Percentiles rank a stretch among this genome's conserved stretches.
Evolutionary conservation across 2,113 vertebrate genomes (phyloP).

Genomic region (Rhadina sibilatrix): DNA sequence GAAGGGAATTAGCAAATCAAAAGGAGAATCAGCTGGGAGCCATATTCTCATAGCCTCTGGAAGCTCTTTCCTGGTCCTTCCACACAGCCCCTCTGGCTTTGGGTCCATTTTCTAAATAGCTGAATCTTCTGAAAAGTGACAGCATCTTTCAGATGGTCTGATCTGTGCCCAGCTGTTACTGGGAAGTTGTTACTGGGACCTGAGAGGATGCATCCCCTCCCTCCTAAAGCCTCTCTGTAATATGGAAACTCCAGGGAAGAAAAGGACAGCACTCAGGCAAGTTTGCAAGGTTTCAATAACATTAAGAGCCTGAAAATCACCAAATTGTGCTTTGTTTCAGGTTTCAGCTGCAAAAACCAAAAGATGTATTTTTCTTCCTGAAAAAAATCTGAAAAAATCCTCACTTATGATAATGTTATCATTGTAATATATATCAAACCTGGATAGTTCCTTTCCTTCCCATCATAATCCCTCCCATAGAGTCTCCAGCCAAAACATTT

Average conservation of each 20-base stretch:
- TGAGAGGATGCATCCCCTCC: neutral
- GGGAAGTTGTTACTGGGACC: neutral
- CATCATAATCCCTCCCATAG: neutral
- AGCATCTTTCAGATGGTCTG: neutral
- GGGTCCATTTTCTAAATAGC: neutral
- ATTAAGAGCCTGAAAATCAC: neutral
- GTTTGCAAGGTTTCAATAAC: neutral
- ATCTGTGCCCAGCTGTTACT: neutral
- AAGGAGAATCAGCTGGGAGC: neutral
- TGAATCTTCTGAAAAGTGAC: neutral
- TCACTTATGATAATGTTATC: neutral
- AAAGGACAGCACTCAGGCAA: neutral
- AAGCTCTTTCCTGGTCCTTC: neutral
- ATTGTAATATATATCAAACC: neutral
- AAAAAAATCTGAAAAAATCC: neutral
- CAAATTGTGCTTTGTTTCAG: neutral
- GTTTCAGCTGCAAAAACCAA: neutral
- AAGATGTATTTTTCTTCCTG: neutral
- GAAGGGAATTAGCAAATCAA: neutral
- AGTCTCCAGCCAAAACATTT: neutral
- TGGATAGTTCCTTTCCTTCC: neutral
- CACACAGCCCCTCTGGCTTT: neutral
- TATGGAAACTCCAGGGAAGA: neutral
- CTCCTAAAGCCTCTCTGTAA: neutral
- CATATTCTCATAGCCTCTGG: neutral